Evolutionary conservation across 1,140 invertebrate genomes (phyloP).

Genomic region (Venturia canescens): DNA sequence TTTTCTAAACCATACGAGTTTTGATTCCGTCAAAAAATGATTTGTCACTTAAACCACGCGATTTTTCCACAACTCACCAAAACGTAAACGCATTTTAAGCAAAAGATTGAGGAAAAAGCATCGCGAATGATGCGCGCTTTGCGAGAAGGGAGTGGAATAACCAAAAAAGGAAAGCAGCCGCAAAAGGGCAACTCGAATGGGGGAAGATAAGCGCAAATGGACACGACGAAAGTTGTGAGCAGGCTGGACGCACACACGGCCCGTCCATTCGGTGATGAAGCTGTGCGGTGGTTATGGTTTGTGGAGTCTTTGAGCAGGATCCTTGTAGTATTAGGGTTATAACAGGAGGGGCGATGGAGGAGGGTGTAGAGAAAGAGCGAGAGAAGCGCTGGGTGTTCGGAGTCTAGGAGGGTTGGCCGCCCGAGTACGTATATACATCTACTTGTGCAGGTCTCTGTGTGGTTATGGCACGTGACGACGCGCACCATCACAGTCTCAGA

Average conservation of each 20-base stretch:
- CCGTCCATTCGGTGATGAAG: not conserved
- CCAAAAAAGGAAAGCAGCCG: no score
- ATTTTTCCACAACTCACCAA: no score
- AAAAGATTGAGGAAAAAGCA: no score
- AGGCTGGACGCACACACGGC: not conserved
- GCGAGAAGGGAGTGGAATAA: no score
- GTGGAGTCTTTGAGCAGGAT: not conserved
- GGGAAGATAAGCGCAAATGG: no score
- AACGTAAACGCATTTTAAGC: no score
- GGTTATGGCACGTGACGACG: conserved; percentile 50
- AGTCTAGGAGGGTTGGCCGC: not conserved
- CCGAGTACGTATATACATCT: not conserved
- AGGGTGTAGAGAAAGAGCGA: conserved; percentile 51
- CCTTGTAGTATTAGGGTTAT: not conserved
- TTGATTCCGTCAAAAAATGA: no score
- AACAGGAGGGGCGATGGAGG: not conserved
- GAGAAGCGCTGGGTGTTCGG: not conserved
- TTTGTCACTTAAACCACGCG: no score
- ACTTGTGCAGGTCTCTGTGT: conserved; percentile 9
- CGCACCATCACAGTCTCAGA: conserved; percentile 48
- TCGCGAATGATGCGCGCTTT: no score
- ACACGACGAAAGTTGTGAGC: no score
- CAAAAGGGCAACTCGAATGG: no score
- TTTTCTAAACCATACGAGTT: no score
- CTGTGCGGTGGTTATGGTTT: not conserved